Evolutionary conservation across 1,140 invertebrate genomes (phyloP).

Genomic region (Homarus americanus): DNA sequence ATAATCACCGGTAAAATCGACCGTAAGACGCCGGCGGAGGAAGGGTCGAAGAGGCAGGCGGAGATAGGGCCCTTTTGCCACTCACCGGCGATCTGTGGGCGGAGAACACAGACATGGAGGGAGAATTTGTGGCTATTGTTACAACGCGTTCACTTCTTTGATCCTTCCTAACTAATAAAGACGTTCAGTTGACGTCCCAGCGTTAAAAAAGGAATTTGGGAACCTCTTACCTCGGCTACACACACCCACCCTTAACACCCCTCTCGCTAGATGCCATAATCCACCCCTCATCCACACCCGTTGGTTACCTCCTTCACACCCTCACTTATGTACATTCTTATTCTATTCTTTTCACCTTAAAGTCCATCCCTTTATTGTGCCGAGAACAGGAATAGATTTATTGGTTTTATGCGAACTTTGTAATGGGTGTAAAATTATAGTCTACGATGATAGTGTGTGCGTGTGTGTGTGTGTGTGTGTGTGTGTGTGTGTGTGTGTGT

Average conservation of each 20-base stretch:
- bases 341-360: constrained; percentile 30
- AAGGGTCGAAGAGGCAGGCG: too few relatives aligned
- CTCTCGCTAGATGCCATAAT: too few relatives aligned
- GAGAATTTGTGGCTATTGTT: constrained; percentile 31
- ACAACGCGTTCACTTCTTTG: constrained; percentile 32
- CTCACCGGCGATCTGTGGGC: too few relatives aligned
- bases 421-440: constrained; percentile 25
- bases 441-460: neutral
- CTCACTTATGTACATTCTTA: neutral
- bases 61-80: too few relatives aligned
- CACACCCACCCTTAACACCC: too few relatives aligned
- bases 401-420: constrained; percentile 12
- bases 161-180: constrained; percentile 34
- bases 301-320: too few relatives aligned
- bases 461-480: constrained; percentile 4
- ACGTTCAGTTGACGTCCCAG: constrained; percentile 9
- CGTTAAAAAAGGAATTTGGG: neutral
- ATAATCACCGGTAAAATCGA: neutral
- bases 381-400: constrained; percentile 6
- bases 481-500: constrained; percentile 17
- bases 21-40: neutral
- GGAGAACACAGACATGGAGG: neutral
- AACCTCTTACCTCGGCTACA: too few relatives aligned
- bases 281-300: too few relatives aligned
- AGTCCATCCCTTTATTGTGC: constrained; percentile 7